These are phyloP conservation scores for Dicyrtoma fusca DNA, from an alignment of 2,888 invertebrate genomes.

Conservation along the genomic window DNA sequence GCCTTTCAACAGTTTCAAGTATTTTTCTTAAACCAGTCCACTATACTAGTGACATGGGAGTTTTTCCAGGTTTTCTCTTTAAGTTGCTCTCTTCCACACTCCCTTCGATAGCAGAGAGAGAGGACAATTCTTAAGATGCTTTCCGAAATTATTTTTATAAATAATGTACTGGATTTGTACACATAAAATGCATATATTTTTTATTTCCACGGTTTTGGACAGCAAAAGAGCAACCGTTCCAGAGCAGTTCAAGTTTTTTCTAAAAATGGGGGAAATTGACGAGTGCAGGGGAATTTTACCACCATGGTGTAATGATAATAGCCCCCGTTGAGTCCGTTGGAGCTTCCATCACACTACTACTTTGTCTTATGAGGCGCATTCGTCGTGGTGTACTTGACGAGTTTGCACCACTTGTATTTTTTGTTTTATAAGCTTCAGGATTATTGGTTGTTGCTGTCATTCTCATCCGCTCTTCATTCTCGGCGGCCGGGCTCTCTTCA, in stretches of 20 bases:
- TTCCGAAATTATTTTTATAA: no score
- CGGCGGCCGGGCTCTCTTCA: background rate
- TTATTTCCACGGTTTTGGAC: background rate
- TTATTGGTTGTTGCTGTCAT: background rate
- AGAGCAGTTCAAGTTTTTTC: background rate
- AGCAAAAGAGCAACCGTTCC: background rate
- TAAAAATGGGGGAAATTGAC: no score
- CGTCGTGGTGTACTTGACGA: slow-evolving; percentile 6
- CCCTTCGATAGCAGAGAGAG: no score
- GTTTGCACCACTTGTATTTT: background rate
- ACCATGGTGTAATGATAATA: slow-evolving; percentile 87
- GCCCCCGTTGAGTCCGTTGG: slow-evolving; percentile 77
- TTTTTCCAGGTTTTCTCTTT: no score
- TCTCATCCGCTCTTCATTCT: background rate
- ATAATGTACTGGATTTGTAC: no score
- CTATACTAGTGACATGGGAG: no score
- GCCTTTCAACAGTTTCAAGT: no score
- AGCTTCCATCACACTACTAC: slow-evolving; percentile 80
- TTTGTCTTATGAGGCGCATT: slow-evolving; percentile 71
- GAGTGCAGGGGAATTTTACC: slow-evolving; percentile 61
- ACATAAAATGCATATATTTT: no score
- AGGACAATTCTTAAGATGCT: no score
- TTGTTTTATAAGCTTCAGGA: background rate
- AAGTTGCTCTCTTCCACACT: no score
- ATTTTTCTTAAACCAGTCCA: no score